Evolutionary conservation across 1,140 invertebrate species (phyloP).

Genomic region (Diabrotica virgifera): DNA sequence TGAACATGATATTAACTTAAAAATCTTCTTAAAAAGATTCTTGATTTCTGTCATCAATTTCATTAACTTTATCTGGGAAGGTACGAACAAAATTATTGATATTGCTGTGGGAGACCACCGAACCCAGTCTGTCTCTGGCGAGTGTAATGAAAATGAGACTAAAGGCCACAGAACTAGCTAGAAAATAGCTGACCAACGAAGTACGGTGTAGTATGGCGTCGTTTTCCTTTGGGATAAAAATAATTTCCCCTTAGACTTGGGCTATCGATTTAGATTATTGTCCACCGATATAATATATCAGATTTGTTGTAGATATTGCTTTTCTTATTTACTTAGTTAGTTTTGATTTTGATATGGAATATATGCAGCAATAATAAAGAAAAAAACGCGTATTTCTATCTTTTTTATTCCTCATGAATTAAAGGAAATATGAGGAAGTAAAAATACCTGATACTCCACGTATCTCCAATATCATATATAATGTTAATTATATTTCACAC

Average conservation of each 20-base stretch:
- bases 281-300: neutral
- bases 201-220: neutral
- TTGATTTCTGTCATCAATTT: neutral
- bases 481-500: too few species aligned
- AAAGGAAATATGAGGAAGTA: too few species aligned
- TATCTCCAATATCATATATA: too few species aligned
- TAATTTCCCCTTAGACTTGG: constrained; percentile 1
- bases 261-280: neutral
- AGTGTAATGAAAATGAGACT: neutral
- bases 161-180: neutral
- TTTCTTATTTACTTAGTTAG: neutral
- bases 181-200: neutral
- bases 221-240: neutral
- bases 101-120: too few species aligned
- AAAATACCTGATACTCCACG: too few species aligned
- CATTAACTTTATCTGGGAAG: neutral
- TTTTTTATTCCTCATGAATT: too few species aligned
- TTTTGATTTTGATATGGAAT: neutral
- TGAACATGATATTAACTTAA: neutral
- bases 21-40: neutral
- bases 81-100: neutral
- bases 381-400: too few species aligned
- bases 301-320: neutral
- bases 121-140: too few species aligned
- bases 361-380: too few species aligned